Evolutionary conservation across 1,140 invertebrate species (phyloP), one percentile per base, ranked within the genome.

Genomic region (Calosoma granatense): DNA sequence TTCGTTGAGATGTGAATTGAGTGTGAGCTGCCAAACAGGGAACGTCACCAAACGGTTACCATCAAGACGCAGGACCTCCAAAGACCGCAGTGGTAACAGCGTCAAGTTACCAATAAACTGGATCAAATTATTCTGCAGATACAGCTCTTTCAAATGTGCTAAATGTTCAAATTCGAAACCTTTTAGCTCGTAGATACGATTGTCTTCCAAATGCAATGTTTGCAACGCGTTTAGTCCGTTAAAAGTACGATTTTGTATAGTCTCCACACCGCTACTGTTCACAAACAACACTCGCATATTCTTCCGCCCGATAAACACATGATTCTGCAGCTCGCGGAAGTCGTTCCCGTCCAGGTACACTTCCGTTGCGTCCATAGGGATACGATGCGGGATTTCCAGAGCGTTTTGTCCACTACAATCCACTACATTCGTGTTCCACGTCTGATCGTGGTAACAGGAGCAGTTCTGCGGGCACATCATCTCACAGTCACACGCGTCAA

Each of bases 301-400:
- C 72, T 94, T 94, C 11, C 91, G 77, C 0, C 92, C 92, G 64
- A 95, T 94, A 69, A 96, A 93, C 20, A 88, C 86, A 67, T 94
- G 91, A 68, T 90, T 90, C 65, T 89, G 85, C 51, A 95, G 69
- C 67, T 89, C 84, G 51, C 79, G 82, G 54, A 95, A 85, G 61
- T 88, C 81, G 69, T 94, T 96, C 20, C 91, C 91, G 69, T 95
- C 92, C 54, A 96, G 74, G 67, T 92, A 94, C 15, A 94, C 83
- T 69, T 93, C 88, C 20, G 92, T 94, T 0, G 89, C 90, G 69
- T 96, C 92, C 92, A 95, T 95, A 14, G 92, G 92, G 60, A 95
- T 88, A 56, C 87, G 81, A 1, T 84, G 79, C 0, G 92, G 92
- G 60, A 94, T 85, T 67, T 87, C 83, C 17, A 78, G 75, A 41